phyloP scores from a whole-genome alignment of 2,797 vertebrate genomes.

The Sebastes minor region DNA sequence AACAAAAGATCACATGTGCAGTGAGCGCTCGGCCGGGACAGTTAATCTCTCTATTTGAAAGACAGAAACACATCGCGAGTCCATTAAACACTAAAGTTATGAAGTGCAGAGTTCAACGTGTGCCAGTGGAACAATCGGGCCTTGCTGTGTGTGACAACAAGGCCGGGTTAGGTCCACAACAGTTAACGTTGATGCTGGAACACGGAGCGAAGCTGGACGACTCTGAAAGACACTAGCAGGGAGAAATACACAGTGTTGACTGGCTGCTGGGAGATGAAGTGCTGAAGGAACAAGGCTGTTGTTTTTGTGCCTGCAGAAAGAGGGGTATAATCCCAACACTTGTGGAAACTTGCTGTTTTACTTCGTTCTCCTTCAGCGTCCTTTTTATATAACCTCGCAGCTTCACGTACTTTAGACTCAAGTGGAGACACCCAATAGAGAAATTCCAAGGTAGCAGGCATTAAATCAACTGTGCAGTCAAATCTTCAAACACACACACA shows the following conservation, averaged over 20 bases:
- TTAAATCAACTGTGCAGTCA: constrained; percentile 55
- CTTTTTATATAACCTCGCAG: constrained; percentile 41
- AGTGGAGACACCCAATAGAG: constrained; percentile 40
- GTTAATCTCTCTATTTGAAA: constrained; percentile 67
- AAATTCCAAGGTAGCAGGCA: constrained; percentile 44
- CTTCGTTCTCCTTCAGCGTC: constrained; percentile 46
- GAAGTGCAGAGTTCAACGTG: constrained; percentile 46
- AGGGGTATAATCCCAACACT: constrained; percentile 44
- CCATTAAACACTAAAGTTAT: constrained; percentile 66
- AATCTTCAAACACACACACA: background rate
- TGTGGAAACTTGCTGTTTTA: constrained; percentile 71
- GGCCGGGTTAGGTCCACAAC: constrained; percentile 42
- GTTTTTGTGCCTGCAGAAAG: constrained; percentile 63
- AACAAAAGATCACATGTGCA: constrained; percentile 68
- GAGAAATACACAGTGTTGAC: constrained; percentile 49
- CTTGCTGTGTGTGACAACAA: constrained; percentile 41
- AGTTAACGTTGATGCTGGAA: constrained; percentile 50
- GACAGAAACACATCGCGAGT: constrained; percentile 56
- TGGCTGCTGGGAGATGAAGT: constrained; percentile 58
- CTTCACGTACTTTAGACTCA: constrained; percentile 31
- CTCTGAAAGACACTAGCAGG: constrained; percentile 41
- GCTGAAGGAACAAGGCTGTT: constrained; percentile 62
- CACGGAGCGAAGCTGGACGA: constrained; percentile 29
- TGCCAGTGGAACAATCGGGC: constrained; percentile 53
- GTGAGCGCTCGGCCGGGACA: constrained; percentile 36